Conservation (phyloP, 2,797 vertebrate genomes). For the Chiroxiphia lanceolata region DNA sequence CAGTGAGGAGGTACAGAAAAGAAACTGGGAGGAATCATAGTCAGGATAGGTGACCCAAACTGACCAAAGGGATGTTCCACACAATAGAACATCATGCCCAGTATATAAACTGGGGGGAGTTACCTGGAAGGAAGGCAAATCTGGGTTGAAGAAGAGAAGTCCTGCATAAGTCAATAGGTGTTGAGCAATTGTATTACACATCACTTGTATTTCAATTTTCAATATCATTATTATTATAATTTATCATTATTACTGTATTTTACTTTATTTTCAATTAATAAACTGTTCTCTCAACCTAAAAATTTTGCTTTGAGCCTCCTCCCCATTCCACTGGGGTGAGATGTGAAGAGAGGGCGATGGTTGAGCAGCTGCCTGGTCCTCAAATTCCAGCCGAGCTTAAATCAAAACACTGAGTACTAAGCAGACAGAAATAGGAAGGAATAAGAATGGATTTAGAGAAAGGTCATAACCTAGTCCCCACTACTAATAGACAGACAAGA, state of each 20-base stretch:
- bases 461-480: background rate
- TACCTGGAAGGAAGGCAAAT: background rate
- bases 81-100: too few species aligned
- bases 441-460: background rate
- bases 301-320: background rate
- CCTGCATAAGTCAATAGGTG: background rate
- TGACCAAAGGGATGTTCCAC: background rate
- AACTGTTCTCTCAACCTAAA: background rate
- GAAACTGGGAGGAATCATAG: background rate
- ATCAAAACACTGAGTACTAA: background rate
- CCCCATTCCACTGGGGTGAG: rapidly evolving
- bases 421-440: background rate
- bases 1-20: background rate
- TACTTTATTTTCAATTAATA: background rate
- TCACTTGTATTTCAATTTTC: background rate
- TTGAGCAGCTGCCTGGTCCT: rapidly evolving
- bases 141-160: background rate
- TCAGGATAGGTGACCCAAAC: background rate
- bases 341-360: background rate
- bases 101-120: too few species aligned
- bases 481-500: background rate
- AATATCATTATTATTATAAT: background rate
- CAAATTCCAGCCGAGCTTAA: background rate
- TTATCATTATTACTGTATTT: background rate
- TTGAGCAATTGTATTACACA: background rate